These are phyloP conservation scores for Coremacera marginata DNA, from an alignment of 2,888 invertebrate genomes.

Conservation along the genomic window DNA sequence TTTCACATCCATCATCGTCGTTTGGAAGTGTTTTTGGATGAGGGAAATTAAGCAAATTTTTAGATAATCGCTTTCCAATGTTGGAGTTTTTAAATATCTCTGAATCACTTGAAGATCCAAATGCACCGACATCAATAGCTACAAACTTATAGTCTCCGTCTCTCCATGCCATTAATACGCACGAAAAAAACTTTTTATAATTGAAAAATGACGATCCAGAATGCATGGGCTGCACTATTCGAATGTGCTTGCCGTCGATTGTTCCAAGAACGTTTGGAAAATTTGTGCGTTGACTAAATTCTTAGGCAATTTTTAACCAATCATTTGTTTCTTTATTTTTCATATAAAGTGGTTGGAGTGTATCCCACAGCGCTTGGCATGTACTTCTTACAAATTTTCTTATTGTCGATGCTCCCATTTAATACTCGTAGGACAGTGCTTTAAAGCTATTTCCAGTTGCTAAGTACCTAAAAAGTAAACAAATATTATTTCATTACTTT, in stretches of 20 bases:
- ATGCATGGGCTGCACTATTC: constrained; percentile 12
- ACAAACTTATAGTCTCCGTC: too few relatives aligned
- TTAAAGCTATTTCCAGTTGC: background rate
- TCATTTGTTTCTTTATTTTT: background rate
- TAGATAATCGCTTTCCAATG: too few relatives aligned
- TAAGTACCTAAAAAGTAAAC: background rate
- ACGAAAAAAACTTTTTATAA: too few relatives aligned
- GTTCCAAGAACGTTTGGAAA: too few relatives aligned
- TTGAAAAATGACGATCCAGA: constrained; percentile 22
- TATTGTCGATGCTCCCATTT: background rate
- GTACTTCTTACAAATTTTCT: background rate
- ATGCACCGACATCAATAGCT: too few relatives aligned
- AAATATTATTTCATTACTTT: background rate
- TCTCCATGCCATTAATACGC: too few relatives aligned
- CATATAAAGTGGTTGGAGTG: background rate
- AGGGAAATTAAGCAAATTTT: background rate
- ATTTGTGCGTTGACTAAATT: too few relatives aligned
- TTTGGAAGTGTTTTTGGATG: background rate
- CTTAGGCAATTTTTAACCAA: too few relatives aligned
- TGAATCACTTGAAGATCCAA: too few relatives aligned
- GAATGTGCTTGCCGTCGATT: too few relatives aligned
- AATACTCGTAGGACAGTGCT: background rate
- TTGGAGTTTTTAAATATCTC: too few relatives aligned
- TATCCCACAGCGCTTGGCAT: background rate
- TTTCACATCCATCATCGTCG: background rate